Percentiles rank a stretch among this genome's conserved stretches.
Evolutionary conservation across 2,888 invertebrate species (phyloP).

Genomic region (Catocala nupta): DNA sequence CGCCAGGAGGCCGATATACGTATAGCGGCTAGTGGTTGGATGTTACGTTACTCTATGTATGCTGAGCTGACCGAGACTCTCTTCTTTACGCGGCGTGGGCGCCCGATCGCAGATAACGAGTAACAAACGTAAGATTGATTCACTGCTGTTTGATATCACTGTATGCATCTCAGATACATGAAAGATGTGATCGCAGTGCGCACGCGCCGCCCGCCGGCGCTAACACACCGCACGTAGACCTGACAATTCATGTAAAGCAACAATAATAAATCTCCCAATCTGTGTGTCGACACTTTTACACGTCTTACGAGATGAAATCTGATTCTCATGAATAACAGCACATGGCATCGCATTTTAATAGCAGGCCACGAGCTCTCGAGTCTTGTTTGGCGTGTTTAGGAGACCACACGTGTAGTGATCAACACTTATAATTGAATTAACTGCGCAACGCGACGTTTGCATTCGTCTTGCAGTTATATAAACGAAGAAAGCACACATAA

Average conservation of each 20-base stretch:
- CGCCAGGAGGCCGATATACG: conserved; percentile 38
- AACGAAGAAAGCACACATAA: conserved; percentile 4
- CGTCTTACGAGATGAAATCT: conserved; percentile 72
- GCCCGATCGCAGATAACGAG: conserved; percentile 76
- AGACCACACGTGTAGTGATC: conserved; percentile 69
- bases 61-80: conserved; percentile 64
- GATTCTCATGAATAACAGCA: conserved; percentile 75
- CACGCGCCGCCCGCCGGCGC: conserved; percentile 68
- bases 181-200: conserved; percentile 67
- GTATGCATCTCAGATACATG: conserved; percentile 74
- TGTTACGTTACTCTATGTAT: conserved; percentile 40
- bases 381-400: conserved; percentile 59
- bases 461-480: conserved; percentile 19
- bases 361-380: conserved; percentile 60
- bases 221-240: conserved; percentile 62
- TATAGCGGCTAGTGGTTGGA: conserved; percentile 2
- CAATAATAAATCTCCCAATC: conserved; percentile 76
- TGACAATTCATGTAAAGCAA: conserved; percentile 70
- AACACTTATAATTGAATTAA: conserved; percentile 44
- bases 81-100: conserved; percentile 67
- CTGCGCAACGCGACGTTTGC: conserved; percentile 33
- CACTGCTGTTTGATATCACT: conserved; percentile 75
- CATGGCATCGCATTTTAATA: conserved; percentile 72
- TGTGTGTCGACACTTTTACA: conserved; percentile 71
- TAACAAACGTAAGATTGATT: conserved; percentile 80